phyloP scores from a whole-genome alignment of 2,888 invertebrate species.

The Xestia c-nigrum region DNA sequence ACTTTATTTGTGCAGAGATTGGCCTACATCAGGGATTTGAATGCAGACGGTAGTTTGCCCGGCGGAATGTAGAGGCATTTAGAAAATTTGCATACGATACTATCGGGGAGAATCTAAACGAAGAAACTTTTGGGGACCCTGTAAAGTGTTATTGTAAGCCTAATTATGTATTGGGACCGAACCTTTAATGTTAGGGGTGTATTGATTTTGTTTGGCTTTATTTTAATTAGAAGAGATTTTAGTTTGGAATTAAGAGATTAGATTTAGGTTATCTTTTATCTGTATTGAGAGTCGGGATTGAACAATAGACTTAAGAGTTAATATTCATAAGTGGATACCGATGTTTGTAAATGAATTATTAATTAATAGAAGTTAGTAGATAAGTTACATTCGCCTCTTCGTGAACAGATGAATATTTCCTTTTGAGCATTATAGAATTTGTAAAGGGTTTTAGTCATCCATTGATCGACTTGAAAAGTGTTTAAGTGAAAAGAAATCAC shows the following conservation, averaged over 20 bases:
- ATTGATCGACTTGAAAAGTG: background rate
- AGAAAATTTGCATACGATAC: conserved; percentile 84
- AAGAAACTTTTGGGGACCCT: conserved; percentile 76
- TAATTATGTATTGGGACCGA: conserved; percentile 62
- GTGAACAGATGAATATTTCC: background rate
- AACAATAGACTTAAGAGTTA: background rate
- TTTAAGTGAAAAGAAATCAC: no score
- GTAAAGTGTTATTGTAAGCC: conserved; percentile 68
- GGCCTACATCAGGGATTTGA: conserved; percentile 77
- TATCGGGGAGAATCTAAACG: conserved; percentile 77
- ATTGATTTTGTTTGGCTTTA: conserved; percentile 47
- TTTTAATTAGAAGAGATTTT: conserved; percentile 61
- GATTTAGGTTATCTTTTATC: conserved; percentile 45
- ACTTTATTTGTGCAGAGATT: conserved; percentile 71
- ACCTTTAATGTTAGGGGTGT: conserved; percentile 42
- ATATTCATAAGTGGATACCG: conserved; percentile 17
- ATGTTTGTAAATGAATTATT: conserved; percentile 4
- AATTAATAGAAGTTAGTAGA: background rate
- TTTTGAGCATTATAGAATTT: background rate
- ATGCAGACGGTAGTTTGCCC: conserved; percentile 75
- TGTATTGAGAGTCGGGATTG: conserved; percentile 21
- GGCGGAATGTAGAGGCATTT: conserved; percentile 73
- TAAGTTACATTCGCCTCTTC: background rate
- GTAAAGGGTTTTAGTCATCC: no score
- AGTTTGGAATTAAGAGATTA: conserved; percentile 51